Conservation (phyloP, 2,797 vertebrate species). For the Carapus acus region DNA sequence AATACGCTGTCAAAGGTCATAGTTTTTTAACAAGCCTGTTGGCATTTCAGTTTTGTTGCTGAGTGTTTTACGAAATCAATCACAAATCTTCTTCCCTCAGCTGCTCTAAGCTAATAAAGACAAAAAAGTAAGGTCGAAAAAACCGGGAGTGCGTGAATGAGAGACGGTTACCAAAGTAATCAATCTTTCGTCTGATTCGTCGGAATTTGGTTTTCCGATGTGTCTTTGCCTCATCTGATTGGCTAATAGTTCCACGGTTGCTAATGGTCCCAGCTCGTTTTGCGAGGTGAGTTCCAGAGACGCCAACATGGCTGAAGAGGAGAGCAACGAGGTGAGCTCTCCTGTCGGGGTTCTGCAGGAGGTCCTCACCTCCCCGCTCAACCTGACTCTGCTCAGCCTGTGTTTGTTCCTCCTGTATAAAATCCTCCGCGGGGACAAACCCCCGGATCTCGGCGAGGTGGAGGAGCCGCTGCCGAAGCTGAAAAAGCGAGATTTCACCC, state of each 20-base stretch:
- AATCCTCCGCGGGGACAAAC: slow-evolving; percentile 84
- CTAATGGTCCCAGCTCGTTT: not conserved
- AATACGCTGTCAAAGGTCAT: too few species aligned
- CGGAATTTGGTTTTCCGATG: not conserved
- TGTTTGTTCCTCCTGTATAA: slow-evolving; percentile 90
- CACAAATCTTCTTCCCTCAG: too few species aligned
- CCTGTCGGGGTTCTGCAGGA: slow-evolving; percentile 77
- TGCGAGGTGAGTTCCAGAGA: not conserved
- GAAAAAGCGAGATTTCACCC: slow-evolving; percentile 85
- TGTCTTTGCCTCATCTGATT: slow-evolving; percentile 32
- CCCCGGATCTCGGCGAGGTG: slow-evolving; percentile 59
- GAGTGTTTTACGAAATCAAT: too few species aligned
- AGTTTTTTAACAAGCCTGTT: too few species aligned
- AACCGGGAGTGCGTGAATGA: too few species aligned
- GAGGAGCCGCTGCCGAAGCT: slow-evolving; percentile 77
- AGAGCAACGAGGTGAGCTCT: slow-evolving; percentile 61
- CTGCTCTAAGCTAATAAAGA: too few species aligned
- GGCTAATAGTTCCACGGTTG: slow-evolving; percentile 4
- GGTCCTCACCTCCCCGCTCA: slow-evolving; percentile 87
- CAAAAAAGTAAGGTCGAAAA: too few species aligned
- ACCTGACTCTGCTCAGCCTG: slow-evolving; percentile 84
- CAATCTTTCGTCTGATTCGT: slow-evolving; percentile 31
- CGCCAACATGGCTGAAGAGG: slow-evolving; percentile 72
- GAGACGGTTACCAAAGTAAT: too few species aligned
- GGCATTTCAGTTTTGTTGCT: too few species aligned